Evolutionary conservation across 2,888 invertebrate species (phyloP), one percentile per base, ranked within the genome.

Genomic region (Fragum whitleyi): DNA sequence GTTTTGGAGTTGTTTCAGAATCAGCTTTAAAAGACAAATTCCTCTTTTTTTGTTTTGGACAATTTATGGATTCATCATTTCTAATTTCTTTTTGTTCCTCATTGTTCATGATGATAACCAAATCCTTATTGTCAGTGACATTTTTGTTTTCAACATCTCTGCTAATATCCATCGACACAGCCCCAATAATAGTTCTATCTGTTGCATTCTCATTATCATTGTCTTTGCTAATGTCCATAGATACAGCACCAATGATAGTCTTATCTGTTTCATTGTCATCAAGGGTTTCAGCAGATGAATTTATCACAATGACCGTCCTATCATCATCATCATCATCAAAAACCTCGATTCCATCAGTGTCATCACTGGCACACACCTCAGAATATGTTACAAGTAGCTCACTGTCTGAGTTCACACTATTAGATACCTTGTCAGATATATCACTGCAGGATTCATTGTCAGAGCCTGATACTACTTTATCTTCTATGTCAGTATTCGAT

Each of bases 1-100:
- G 39, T 26, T 65, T 65, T 19, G 65, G 65, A 23, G 65, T 65
- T 19, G 23, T 42, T 23, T 39, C 42, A 21, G 16, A 3, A n/a
- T 65, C 65, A 65, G 65, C 65, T 42, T 42, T 65, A 14, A 42
- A 65, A 36, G 65, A 65, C 23, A 65, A 42, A 19, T 65, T 39
- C 23, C 65, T 65, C 42, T 65, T 65, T 16, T 65, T 65, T n/a
- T 19, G 47, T 5, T 47, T 47, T 9, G 9, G 32, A 9, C 9
- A 3, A 36, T 36, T 36, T 6, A 6, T 36, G 5, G 5, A 6
- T 6, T 36, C 9, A 51, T 14, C n/a, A 51, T 21, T 19, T 7
- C 14, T 5, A n/a, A 21, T 5, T 51, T 21, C 51, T 51, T 51
- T 21, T n/a, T 51, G 51, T n/a, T 51, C 51, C n/a, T 14, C 5